Conservation (phyloP, 2,797 vertebrate genomes). For the Falco berigora region DNA sequence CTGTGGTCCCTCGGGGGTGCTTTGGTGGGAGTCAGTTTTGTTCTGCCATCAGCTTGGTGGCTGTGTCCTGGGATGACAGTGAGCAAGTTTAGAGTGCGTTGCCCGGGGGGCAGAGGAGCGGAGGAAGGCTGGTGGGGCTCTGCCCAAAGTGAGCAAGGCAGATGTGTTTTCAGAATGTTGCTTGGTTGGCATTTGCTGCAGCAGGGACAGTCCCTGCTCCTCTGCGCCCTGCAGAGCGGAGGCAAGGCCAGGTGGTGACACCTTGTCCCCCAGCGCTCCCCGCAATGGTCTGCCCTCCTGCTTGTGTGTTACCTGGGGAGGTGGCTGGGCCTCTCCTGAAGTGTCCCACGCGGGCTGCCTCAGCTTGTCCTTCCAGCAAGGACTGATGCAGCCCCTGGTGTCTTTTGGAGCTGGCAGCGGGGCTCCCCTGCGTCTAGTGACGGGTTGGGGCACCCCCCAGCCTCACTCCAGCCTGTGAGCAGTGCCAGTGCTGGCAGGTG, state of each 20-base stretch:
- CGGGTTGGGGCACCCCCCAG: background rate
- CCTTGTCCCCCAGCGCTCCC: background rate
- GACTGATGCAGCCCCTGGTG: background rate
- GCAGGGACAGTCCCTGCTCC: background rate
- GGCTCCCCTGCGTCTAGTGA: background rate
- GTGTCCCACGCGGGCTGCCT: too few species aligned
- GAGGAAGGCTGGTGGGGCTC: background rate
- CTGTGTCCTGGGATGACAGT: background rate
- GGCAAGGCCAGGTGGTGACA: too few species aligned
- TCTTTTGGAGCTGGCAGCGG: background rate
- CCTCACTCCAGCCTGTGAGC: background rate
- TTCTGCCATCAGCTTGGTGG: background rate
- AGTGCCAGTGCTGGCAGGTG: background rate
- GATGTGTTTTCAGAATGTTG: background rate
- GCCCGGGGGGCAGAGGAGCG: too few species aligned
- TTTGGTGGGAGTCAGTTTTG: background rate
- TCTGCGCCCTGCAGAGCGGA: background rate
- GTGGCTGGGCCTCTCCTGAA: background rate
- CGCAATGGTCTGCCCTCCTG: background rate
- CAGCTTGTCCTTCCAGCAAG: too few species aligned
- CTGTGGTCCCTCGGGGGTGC: background rate
- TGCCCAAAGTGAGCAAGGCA: background rate
- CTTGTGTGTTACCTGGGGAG: background rate
- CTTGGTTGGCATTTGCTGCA: background rate
- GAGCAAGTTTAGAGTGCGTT: background rate